Base-by-base conservation (phyloP, 2,888 invertebrate genomes). In the Hipparchia sbordonii region DNA sequence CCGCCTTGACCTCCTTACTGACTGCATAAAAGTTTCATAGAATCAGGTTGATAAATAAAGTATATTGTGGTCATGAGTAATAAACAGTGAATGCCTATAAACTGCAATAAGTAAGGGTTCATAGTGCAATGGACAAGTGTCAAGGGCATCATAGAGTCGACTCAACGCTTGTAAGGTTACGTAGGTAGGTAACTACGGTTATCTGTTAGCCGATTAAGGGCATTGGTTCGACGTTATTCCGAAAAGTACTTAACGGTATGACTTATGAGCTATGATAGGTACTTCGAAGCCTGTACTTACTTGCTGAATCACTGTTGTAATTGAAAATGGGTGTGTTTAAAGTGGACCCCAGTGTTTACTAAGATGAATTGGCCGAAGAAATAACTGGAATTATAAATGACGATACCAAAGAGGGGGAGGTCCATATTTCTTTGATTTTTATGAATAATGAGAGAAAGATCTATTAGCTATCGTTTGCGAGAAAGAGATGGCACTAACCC, bases 1-100 rank as follows among this genome's bases (percentile, higher is more conserved):
- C 79, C 78, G 82, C 89, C 90, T 89, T 90, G 90, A 84, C 89
- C 90, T 80, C 86, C 79, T 84, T 90, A 48, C 79, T 48, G 75
- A 76, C 77, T 75, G 72, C 77, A 77, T 76, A 78, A 77, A 80
- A 80, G 80, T 82, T 84, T 82, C 77, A 79, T 81, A 77, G 80
- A 85, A 84, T 80, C 76, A 82, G 84, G 82, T 82, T 84, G 82
- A 81, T 77, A 77, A 78, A 77, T 74, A 59, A 59, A 57, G 10
- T 66, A 70, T 63, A 45, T 56, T 75, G 73, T 54, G 67, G 72
- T 69, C 74, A 70, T 76, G 74, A 74, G 76, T 74, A 70, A 74
- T 66, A 68, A 70, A 74, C 63, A 67, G 33, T 71, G 51, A 76
- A 66, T 74, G 63, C 69, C 63, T 67, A 52, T 72, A 61, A 8